Percentiles rank a stretch among this genome's conserved stretches.
phyloP scores from a whole-genome alignment of 2,888 invertebrate genomes.

The Atherix ibis region DNA sequence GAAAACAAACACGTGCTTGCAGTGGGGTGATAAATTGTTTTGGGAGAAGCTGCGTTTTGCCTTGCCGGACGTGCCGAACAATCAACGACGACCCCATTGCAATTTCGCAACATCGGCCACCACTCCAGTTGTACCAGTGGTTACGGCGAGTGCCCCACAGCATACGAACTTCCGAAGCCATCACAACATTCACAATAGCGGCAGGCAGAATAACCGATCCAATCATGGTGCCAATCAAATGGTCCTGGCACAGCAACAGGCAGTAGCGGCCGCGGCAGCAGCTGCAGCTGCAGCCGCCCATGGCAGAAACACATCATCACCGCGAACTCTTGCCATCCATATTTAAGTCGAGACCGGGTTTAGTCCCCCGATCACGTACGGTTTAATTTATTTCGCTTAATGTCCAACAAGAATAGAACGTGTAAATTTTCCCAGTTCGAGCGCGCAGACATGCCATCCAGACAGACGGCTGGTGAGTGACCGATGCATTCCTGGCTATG shows the following conservation, averaged over 20 bases:
- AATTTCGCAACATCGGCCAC: conserved; percentile 18
- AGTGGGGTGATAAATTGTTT: conserved; percentile 87
- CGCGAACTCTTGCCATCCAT: conserved; percentile 19
- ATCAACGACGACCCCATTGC: conserved; percentile 34
- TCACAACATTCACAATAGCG: conserved; percentile 2
- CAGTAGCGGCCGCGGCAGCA: conserved; percentile 7
- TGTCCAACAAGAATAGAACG: background rate
- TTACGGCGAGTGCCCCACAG: conserved; percentile 1
- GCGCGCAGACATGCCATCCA: background rate
- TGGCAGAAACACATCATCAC: conserved; percentile 9
- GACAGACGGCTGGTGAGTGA: no score
- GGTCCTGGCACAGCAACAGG: conserved; percentile 12
- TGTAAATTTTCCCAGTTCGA: background rate
- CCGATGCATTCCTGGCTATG: no score
- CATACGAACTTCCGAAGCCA: conserved; percentile 9
- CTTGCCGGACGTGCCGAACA: conserved; percentile 55
- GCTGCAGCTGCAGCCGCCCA: conserved; percentile 12
- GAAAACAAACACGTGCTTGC: conserved; percentile 79
- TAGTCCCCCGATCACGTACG: conserved; percentile 7
- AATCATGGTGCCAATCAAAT: conserved; percentile 30
- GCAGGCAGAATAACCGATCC: conserved; percentile 18
- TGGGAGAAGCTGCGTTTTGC: conserved; percentile 91
- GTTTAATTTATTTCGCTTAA: conserved; percentile 9
- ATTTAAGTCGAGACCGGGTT: conserved; percentile 13
- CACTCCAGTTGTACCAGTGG: no score